Conservation (phyloP, 1,140 invertebrate species). For the Drosophila dunni region DNA sequence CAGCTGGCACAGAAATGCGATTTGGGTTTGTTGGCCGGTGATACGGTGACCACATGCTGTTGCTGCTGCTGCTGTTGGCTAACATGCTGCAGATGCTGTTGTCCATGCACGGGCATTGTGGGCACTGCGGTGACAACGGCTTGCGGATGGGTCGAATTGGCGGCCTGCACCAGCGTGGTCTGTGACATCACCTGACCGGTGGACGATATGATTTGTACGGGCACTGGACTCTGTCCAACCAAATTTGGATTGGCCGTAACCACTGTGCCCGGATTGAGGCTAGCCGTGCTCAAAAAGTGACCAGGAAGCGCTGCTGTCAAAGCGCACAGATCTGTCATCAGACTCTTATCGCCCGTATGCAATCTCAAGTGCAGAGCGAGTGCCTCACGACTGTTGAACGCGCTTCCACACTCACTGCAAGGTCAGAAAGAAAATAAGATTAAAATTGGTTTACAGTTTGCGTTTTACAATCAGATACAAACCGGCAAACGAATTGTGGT, state of each 20-base stretch:
- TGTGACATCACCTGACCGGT: constrained; percentile 84
- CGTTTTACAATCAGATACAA: constrained; percentile 16
- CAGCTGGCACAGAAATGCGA: constrained; percentile 93
- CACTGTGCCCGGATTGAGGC: constrained; percentile 85
- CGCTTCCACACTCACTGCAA: constrained; percentile 88
- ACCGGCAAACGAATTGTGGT: constrained; percentile 85
- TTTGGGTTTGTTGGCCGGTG: constrained; percentile 87
- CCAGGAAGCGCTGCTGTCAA: constrained; percentile 90
- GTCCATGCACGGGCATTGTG: constrained; percentile 64
- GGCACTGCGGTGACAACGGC: constrained; percentile 79
- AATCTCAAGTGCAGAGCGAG: constrained; percentile 91
- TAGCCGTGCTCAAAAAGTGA: constrained; percentile 87
- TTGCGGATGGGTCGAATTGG: constrained; percentile 80
- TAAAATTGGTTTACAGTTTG: not conserved
- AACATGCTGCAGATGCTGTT: constrained; percentile 73
- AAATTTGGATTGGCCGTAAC: constrained; percentile 82
- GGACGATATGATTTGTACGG: constrained; percentile 84
- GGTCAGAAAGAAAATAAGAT: not conserved
- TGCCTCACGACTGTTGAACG: constrained; percentile 89
- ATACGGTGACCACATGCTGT: constrained; percentile 72
- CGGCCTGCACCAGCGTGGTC: constrained; percentile 83
- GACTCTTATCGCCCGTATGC: constrained; percentile 93
- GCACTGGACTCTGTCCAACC: constrained; percentile 78
- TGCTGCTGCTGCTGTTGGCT: constrained; percentile 57
- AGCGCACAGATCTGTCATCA: constrained; percentile 93